Conservation (phyloP, 1,140 invertebrate species). For the Cotesia chilonis region DNA sequence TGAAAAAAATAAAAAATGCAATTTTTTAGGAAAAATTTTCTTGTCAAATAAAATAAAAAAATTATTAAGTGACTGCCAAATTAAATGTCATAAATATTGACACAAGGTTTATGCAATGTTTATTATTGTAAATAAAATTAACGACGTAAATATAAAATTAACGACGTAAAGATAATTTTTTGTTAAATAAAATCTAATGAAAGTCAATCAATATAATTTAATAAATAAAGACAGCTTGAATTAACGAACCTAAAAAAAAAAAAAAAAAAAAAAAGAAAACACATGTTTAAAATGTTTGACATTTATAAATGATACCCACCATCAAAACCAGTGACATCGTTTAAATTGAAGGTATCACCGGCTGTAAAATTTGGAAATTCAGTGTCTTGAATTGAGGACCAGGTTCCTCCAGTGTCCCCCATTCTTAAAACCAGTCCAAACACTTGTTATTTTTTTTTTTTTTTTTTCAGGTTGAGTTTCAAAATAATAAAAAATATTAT, state of each 20-base stretch:
- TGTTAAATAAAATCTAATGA: no score
- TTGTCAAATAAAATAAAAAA: not conserved
- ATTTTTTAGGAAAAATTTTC: not conserved
- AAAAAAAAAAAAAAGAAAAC: slow-evolving; percentile 6
- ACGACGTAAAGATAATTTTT: no score
- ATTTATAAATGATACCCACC: slow-evolving; percentile 47
- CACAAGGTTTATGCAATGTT: not conserved
- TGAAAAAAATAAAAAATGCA: no score
- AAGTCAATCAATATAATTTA: no score
- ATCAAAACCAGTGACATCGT: slow-evolving; percentile 61
- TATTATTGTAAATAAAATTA: no score
- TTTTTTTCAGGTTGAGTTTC: not conserved
- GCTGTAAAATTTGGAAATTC: slow-evolving; percentile 57
- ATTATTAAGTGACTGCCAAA: no score
- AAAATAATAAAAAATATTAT: not conserved
- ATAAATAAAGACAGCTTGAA: no score
- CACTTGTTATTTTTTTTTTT: not conserved
- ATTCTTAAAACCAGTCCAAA: slow-evolving; percentile 43
- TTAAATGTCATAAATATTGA: slow-evolving; percentile 4
- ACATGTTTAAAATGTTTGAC: not conserved
- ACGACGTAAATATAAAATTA: no score
- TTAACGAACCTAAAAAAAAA: not conserved
- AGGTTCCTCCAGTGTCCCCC: slow-evolving; percentile 52
- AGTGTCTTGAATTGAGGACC: slow-evolving; percentile 53
- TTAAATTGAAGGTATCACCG: slow-evolving; percentile 58